phyloP scores from a whole-genome alignment of 2,113 vertebrate species.

The Sylvia atricapilla region DNA sequence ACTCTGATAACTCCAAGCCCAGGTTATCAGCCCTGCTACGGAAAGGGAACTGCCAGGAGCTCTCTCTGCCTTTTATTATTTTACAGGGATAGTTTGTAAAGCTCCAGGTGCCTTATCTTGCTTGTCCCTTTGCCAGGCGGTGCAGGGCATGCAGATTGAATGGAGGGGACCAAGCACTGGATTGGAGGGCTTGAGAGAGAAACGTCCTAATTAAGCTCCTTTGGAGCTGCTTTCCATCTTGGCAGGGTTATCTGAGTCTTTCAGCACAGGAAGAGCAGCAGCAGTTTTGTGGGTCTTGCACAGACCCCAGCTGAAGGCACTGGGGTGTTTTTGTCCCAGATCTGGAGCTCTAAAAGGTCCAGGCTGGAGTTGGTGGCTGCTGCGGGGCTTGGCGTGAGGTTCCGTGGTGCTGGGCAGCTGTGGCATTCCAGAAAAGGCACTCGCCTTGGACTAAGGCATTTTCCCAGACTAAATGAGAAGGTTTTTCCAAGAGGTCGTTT shows the following conservation, averaged over 20 bases:
- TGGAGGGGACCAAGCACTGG: background rate
- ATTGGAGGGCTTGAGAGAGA: background rate
- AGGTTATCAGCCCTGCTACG: background rate
- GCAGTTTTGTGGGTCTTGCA: background rate
- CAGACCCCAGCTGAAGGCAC: background rate
- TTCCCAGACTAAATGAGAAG: slow-evolving; percentile 50
- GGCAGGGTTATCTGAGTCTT: background rate
- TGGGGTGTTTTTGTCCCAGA: background rate
- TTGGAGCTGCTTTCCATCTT: background rate
- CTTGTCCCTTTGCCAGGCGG: slow-evolving; percentile 33
- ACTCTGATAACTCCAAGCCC: slow-evolving; percentile 1
- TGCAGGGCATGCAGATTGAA: background rate
- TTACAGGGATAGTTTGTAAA: background rate
- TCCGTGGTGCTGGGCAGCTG: background rate
- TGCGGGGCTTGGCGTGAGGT: background rate
- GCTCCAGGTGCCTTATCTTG: slow-evolving; percentile 26
- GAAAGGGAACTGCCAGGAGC: background rate
- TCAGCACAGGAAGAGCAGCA: background rate
- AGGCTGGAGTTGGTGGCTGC: background rate
- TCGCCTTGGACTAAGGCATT: background rate
- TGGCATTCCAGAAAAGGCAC: background rate
- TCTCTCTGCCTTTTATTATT: slow-evolving; percentile 12
- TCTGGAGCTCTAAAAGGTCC: background rate
- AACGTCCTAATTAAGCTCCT: background rate
- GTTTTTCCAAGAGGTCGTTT: background rate